Conservation (phyloP, 2,797 vertebrate species). For the Melanotaenia maccullochi region DNA sequence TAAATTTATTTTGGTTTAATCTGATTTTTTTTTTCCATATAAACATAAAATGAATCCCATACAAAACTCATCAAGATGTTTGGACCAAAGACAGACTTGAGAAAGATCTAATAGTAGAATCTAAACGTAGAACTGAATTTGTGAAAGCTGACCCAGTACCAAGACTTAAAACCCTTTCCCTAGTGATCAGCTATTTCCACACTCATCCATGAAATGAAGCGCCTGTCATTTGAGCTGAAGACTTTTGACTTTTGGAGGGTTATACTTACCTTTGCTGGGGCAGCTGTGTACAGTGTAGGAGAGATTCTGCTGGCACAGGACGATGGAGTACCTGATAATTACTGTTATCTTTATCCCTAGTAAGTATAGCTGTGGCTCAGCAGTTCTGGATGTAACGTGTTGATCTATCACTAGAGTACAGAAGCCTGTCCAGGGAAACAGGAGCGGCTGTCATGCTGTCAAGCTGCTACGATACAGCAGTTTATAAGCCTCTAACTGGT, state of each 20-base stretch:
- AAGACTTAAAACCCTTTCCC: conserved; percentile 11
- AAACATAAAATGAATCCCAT: background rate
- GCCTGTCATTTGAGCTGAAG: conserved; percentile 66
- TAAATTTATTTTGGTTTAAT: too few species aligned
- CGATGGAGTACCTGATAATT: conserved; percentile 78
- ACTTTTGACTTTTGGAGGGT: conserved; percentile 45
- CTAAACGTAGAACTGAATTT: background rate
- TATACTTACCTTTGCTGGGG: conserved; percentile 71
- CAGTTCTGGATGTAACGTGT: conserved; percentile 50
- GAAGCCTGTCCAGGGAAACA: conserved; percentile 52
- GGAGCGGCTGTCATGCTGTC: conserved; percentile 52
- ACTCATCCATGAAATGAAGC: conserved; percentile 44
- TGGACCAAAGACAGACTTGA: background rate
- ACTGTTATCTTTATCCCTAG: conserved; percentile 72
- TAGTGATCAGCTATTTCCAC: conserved; percentile 38
- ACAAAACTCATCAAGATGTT: background rate
- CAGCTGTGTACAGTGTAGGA: conserved; percentile 69
- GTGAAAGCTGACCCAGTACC: conserved; percentile 16
- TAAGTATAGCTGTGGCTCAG: conserved; percentile 78
- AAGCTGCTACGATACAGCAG: conserved; percentile 50
- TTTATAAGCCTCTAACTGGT: conserved; percentile 79
- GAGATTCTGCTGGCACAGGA: conserved; percentile 72
- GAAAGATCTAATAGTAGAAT: background rate
- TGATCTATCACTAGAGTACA: conserved; percentile 47
- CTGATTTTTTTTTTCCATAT: background rate